phyloP scores from a whole-genome alignment of 2,113 vertebrate species.

The Calyptomena viridis region DNA sequence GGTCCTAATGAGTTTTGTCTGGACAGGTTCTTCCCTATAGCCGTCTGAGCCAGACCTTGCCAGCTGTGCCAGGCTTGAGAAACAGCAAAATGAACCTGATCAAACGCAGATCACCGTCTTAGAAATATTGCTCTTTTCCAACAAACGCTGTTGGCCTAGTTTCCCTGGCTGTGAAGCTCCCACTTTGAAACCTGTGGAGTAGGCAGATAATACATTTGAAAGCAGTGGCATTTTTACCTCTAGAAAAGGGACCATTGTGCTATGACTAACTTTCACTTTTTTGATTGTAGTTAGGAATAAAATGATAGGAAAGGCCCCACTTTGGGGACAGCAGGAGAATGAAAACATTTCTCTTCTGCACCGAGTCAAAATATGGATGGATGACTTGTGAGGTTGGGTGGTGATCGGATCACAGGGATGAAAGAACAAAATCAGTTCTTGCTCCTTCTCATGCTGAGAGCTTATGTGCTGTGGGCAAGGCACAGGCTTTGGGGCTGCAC shows the following conservation, averaged over 20 bases:
- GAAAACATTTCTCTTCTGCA: not conserved
- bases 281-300: not conserved
- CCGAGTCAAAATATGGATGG: not conserved
- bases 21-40: not conserved
- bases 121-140: not conserved
- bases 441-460: not conserved
- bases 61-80: slow-evolving; percentile 35
- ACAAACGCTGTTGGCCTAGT: slow-evolving; percentile 23
- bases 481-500: not conserved
- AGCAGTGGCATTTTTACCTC: slow-evolving; percentile 26
- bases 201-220: slow-evolving; percentile 36
- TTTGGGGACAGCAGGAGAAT: not conserved
- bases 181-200: slow-evolving; percentile 57
- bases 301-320: not conserved
- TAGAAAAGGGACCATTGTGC: slow-evolving; percentile 15
- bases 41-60: not conserved
- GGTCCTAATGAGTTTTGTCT: not conserved
- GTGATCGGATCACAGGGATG: slow-evolving; percentile 10
- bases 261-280: slow-evolving; percentile 22
- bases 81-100: not conserved
- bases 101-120: not conserved
- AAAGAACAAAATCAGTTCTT: not conserved
- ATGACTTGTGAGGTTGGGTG: not conserved
- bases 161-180: slow-evolving; percentile 47
- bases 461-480: rapidly evolving